Evolutionary conservation across 2,797 vertebrate genomes (phyloP).

Genomic region (Brachymystax lenok): DNA sequence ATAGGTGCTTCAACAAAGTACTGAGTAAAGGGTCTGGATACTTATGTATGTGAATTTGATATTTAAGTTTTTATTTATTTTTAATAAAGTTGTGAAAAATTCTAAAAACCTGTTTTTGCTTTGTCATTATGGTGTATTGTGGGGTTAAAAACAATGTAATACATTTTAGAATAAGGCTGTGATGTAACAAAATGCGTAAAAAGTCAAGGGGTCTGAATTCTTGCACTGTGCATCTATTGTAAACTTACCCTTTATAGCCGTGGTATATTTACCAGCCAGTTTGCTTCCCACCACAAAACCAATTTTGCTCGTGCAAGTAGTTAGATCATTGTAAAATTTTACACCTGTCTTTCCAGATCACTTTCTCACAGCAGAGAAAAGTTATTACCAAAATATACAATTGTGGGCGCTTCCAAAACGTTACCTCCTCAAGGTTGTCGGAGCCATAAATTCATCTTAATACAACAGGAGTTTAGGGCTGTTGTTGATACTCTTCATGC

Average conservation of each 20-base stretch:
- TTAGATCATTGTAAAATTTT: slow-evolving; percentile 19
- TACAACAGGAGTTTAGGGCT: slow-evolving; percentile 39
- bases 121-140: too few species aligned
- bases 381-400: slow-evolving; percentile 28
- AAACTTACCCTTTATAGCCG: background rate
- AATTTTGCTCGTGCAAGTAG: background rate
- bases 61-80: too few species aligned
- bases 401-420: slow-evolving; percentile 21
- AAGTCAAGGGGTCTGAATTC: too few species aligned
- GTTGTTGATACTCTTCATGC: slow-evolving; percentile 16
- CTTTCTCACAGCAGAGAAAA: slow-evolving; percentile 22
- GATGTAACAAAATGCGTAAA: too few species aligned
- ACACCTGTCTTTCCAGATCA: slow-evolving; percentile 28
- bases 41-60: too few species aligned
- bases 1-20: too few species aligned
- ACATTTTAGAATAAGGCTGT: background rate
- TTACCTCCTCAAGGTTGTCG: slow-evolving; percentile 20
- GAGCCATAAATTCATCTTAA: slow-evolving; percentile 41
- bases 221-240: background rate
- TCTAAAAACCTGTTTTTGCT: too few species aligned
- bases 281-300: background rate
- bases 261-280: background rate
- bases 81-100: too few species aligned
- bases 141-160: background rate
- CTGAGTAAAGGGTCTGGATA: too few species aligned